Evolutionary conservation across 2,888 invertebrate genomes (phyloP).

Genomic region (Trissolcus brochymenae): DNA sequence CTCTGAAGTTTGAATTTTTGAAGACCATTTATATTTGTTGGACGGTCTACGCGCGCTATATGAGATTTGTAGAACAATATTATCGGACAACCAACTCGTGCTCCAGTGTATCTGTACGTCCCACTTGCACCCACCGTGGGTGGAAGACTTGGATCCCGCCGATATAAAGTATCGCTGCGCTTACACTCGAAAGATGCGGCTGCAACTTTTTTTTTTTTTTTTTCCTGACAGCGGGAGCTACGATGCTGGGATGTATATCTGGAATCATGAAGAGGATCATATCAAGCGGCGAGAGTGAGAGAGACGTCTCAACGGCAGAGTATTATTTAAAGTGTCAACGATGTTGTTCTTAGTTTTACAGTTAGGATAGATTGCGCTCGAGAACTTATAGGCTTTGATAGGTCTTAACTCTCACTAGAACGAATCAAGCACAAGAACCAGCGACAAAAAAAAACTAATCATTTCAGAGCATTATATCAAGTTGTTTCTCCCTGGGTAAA

Average conservation of each 20-base stretch:
- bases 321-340: constrained; percentile 50
- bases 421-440: constrained; percentile 1
- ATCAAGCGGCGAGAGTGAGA: constrained; percentile 49
- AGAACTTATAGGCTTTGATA: constrained; percentile 30
- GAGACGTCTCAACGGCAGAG: constrained; percentile 16
- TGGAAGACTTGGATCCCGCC: constrained; percentile 40
- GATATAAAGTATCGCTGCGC: constrained; percentile 47
- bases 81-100: constrained; percentile 60
- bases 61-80: constrained; percentile 69
- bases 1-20: no score
- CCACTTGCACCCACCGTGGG: constrained; percentile 40
- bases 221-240: constrained; percentile 68
- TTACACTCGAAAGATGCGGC: constrained; percentile 62
- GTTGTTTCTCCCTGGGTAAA: no score
- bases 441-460: constrained; percentile 2
- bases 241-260: constrained; percentile 57
- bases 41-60: constrained; percentile 59
- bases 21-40: constrained; percentile 9
- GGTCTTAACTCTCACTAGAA: constrained; percentile 27
- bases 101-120: constrained; percentile 33
- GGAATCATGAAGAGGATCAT: constrained; percentile 59
- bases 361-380: constrained; percentile 35
- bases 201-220: constrained; percentile 64
- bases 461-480: no score
- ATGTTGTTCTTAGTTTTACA: constrained; percentile 40